Percentiles rank a stretch among this genome's conserved stretches.
Evolutionary conservation across 2,888 invertebrate genomes (phyloP).

Genomic region (Melangyna quadrimaculata): DNA sequence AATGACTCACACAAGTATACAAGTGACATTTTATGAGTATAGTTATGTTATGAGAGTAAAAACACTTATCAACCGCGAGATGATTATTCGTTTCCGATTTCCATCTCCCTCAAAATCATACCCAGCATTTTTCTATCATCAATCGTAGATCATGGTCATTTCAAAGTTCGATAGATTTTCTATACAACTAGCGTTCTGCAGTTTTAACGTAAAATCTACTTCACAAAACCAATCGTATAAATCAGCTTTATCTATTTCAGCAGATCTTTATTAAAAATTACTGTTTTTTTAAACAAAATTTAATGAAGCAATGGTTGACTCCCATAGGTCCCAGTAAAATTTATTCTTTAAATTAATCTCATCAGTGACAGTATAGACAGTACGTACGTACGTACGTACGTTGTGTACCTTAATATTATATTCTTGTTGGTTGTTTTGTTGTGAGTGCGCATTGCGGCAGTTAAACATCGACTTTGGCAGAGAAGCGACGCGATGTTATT

Average conservation of each 20-base stretch:
- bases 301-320: slow-evolving; percentile 41
- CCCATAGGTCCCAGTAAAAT: slow-evolving; percentile 29
- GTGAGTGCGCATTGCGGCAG: slow-evolving; percentile 31
- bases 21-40: too few relatives aligned
- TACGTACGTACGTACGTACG: too few relatives aligned
- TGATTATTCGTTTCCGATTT: neutral
- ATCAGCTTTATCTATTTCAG: neutral
- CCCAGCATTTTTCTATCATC: neutral
- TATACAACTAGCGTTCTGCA: neutral
- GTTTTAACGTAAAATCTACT: neutral
- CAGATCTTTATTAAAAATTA: slow-evolving; percentile 26
- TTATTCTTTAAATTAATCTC: slow-evolving; percentile 44
- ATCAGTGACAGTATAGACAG: slow-evolving; percentile 10
- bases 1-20: too few relatives aligned
- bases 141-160: neutral
- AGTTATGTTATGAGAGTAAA: too few relatives aligned
- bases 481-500: slow-evolving; percentile 17
- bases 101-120: neutral
- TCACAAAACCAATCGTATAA: neutral
- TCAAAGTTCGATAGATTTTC: neutral
- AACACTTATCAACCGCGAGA: too few relatives aligned
- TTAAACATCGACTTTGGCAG: neutral
- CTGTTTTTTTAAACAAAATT: neutral
- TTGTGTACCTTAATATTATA: neutral
- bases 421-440: slow-evolving; percentile 30